A percentile compares a stretch with the other conserved stretches of the same genome.
Evolutionary conservation across 2,888 invertebrate species (phyloP).

Genomic region (Seladonia tumulorum): DNA sequence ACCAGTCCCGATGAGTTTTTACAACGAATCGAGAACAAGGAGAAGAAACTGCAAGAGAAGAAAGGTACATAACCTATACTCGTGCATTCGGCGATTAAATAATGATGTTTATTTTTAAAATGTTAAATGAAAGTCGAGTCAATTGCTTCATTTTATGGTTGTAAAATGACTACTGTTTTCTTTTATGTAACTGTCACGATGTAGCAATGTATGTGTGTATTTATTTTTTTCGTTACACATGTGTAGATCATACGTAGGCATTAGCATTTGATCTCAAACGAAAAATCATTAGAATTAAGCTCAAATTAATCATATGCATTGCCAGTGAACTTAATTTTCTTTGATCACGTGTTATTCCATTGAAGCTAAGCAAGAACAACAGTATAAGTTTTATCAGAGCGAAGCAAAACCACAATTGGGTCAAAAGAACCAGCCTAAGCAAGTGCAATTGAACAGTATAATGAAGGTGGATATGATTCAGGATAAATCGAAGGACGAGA

Average conservation of each 20-base stretch:
- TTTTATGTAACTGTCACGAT: neutral
- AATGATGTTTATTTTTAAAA: neutral
- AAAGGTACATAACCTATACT: conserved; percentile 77
- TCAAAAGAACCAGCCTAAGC: conserved; percentile 57
- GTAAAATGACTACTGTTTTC: neutral
- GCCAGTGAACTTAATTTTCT: neutral
- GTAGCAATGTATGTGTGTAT: neutral
- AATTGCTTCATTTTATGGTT: neutral
- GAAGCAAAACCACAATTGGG: conserved; percentile 70
- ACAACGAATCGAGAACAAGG: conserved; percentile 86
- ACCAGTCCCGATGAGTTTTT: conserved; percentile 91
- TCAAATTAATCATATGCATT: neutral
- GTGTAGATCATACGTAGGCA: neutral
- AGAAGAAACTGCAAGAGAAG: conserved; percentile 78
- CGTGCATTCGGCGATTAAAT: neutral
- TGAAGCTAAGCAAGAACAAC: conserved; percentile 76
- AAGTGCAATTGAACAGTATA: conserved; percentile 87
- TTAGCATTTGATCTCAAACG: neutral
- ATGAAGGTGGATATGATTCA: conserved; percentile 91
- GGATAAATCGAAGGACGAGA: conserved; percentile 90
- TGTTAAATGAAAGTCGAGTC: conserved; percentile 22
- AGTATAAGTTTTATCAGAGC: conserved; percentile 72
- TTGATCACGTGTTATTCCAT: conserved; percentile 51
- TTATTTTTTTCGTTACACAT: neutral
- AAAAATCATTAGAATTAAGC: neutral